These are phyloP conservation scores for Polyommatus iphigenia DNA, from an alignment of 2,888 invertebrate genomes.

Conservation along the genomic window DNA sequence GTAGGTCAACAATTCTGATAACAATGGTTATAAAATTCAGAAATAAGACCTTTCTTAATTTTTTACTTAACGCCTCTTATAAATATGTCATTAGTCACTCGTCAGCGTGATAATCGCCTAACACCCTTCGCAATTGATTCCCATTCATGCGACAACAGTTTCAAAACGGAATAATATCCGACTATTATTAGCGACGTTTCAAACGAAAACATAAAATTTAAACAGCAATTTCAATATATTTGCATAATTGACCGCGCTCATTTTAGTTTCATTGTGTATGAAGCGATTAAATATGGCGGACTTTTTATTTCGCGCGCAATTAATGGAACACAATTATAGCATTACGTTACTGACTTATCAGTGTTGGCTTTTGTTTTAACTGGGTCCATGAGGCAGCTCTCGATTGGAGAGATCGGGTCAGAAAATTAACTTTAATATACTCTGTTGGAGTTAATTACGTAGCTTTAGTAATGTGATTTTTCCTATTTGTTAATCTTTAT, in stretches of 20 bases:
- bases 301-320: constrained; percentile 22
- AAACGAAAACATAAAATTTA: constrained; percentile 31
- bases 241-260: constrained; percentile 31
- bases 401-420: neutral
- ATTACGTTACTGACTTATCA: constrained; percentile 15
- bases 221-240: constrained; percentile 31
- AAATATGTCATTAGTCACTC: neutral
- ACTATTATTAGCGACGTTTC: constrained; percentile 9
- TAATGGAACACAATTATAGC: constrained; percentile 7
- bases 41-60: too few relatives aligned
- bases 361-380: neutral
- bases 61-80: too few relatives aligned
- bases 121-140: neutral
- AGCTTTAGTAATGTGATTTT: neutral
- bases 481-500: neutral
- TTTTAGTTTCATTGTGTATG: constrained; percentile 31
- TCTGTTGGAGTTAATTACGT: neutral
- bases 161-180: constrained; percentile 18
- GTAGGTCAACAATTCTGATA: too few relatives aligned
- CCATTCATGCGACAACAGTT: constrained; percentile 13
- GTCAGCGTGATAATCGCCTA: neutral
- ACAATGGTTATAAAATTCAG: too few relatives aligned
- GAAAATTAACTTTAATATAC: neutral
- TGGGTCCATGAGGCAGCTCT: neutral
- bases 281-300: constrained; percentile 25